Percentiles rank a stretch among this genome's conserved stretches.
These are phyloP conservation scores for Cydia fagiglandana DNA, from an alignment of 1,140 invertebrate species.

Conservation along the genomic window DNA sequence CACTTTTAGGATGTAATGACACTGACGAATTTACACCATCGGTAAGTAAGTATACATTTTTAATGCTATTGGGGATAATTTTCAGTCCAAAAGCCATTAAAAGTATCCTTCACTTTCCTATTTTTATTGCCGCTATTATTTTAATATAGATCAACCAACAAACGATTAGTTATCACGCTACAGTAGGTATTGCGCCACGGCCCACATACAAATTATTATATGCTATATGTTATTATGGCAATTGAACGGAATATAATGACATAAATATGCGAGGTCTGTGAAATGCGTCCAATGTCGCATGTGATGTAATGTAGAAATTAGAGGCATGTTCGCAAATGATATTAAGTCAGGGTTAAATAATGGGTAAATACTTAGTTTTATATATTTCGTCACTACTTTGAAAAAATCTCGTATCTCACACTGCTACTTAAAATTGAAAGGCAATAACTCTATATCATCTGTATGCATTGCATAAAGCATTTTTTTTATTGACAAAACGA, in stretches of 20 bases:
- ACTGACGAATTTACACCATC: too few relatives aligned
- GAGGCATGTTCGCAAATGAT: neutral
- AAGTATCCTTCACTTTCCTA: neutral
- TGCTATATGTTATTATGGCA: conserved; percentile 31
- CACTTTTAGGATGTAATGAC: too few relatives aligned
- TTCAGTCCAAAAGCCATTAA: too few relatives aligned
- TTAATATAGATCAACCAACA: neutral
- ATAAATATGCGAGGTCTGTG: conserved; percentile 18
- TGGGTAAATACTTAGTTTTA: too few relatives aligned
- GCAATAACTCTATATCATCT: too few relatives aligned
- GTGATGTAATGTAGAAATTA: conserved; percentile 21
- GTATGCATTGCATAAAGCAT: too few relatives aligned
- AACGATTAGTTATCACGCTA: conserved; percentile 29
- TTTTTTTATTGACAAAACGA: too few relatives aligned
- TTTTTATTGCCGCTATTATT: neutral
- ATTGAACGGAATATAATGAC: conserved; percentile 28
- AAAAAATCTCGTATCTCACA: too few relatives aligned
- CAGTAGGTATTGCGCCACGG: neutral
- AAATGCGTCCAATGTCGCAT: conserved; percentile 21
- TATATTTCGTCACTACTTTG: too few relatives aligned
- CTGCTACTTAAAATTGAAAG: too few relatives aligned
- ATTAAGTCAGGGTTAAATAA: neutral
- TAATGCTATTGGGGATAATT: too few relatives aligned
- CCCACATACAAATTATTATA: conserved; percentile 14
- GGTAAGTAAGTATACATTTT: too few relatives aligned